Evolutionary conservation across 2,888 invertebrate species (phyloP).

Genomic region (Eumacrocentrus americanus): DNA sequence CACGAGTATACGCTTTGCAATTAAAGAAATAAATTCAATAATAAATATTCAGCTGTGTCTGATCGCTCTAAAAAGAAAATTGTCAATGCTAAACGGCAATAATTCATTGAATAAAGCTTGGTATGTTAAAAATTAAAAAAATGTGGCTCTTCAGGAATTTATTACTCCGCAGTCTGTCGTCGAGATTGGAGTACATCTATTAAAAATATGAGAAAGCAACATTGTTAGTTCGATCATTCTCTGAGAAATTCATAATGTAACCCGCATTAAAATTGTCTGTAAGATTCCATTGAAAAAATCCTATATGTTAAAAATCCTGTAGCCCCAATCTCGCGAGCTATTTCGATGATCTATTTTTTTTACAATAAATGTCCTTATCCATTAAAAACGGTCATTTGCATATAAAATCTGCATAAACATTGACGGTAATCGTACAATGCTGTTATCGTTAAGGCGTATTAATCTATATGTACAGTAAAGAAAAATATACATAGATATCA

Average conservation of each 20-base stretch:
- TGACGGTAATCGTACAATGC: conserved; percentile 24
- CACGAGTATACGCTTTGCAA: too few relatives aligned
- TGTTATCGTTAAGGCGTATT: conserved; percentile 29
- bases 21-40: too few relatives aligned
- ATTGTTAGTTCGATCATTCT: not conserved
- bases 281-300: not conserved
- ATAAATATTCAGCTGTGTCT: not conserved
- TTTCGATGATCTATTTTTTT: conserved; percentile 11
- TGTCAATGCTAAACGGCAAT: not conserved
- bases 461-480: conserved; percentile 32
- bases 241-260: not conserved
- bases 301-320: not conserved
- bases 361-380: not conserved
- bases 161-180: conserved; percentile 1
- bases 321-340: not conserved
- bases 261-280: not conserved
- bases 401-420: conserved; percentile 22
- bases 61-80: not conserved
- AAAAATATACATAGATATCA: conserved; percentile 31
- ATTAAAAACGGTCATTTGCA: not conserved
- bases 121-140: conserved; percentile 25
- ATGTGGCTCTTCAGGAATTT: not conserved
- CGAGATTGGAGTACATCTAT: conserved; percentile 11
- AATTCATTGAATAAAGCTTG: not conserved
- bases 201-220: too few relatives aligned